Evolutionary conservation across 2,113 vertebrate species (phyloP).

Genomic region (Suncus etruscus): DNA sequence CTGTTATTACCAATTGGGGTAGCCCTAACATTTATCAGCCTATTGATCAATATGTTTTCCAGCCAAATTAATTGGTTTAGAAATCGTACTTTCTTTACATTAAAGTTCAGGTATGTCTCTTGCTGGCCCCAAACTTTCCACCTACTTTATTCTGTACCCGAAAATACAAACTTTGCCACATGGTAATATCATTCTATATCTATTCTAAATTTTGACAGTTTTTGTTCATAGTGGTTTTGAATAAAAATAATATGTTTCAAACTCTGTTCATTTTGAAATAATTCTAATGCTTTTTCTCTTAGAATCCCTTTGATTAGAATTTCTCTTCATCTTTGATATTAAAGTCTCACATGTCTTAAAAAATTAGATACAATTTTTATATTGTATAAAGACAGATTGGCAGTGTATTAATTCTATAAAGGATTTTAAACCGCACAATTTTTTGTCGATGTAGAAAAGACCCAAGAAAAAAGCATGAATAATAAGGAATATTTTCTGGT

Average conservation of each 20-base stretch:
- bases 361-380: neutral
- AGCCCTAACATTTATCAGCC: neutral
- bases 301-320: slow-evolving; percentile 7
- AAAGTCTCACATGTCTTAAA: slow-evolving; percentile 22
- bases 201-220: slow-evolving; percentile 21
- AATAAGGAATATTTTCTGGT: neutral
- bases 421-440: slow-evolving; percentile 4
- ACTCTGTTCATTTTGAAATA: neutral
- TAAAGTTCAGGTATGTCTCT: neutral
- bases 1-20: neutral
- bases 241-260: slow-evolving; percentile 21
- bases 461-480: neutral
- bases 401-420: slow-evolving; percentile 37
- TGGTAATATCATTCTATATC: neutral
- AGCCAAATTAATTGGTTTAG: neutral
- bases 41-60: neutral
- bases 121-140: neutral
- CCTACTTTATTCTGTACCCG: neutral
- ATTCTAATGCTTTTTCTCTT: slow-evolving; percentile 36
- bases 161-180: neutral
- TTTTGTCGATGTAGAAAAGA: neutral
- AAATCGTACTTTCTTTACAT: neutral
- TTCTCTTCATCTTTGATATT: slow-evolving; percentile 18
- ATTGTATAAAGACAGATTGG: neutral
- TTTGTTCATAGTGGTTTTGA: neutral